Base-by-base conservation (phyloP, 2,113 vertebrate species). In the Pitta sordida region DNA sequence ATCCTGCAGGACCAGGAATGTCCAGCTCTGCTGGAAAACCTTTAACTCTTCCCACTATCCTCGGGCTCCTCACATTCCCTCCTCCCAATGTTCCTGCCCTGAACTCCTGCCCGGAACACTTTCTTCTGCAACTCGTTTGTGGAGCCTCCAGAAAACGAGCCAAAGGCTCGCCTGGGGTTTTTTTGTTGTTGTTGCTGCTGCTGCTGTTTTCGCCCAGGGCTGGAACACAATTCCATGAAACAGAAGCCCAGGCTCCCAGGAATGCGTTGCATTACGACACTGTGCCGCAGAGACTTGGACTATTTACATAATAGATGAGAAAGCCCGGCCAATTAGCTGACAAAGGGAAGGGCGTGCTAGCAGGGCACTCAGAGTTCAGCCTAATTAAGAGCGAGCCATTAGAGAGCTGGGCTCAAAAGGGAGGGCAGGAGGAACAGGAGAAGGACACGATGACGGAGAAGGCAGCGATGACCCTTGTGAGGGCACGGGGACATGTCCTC, bases 271-370 rank as follows among this genome's bases (percentile, higher is more conserved):
- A 9, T 95, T 95, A 36, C 74, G 74, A 91, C 93, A 94, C 75
- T 36, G 64, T n/a, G 82, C 95, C 63, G 63, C 93, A 39, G 93
- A 63, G 96, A 44, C 85, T 90, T 53, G 49, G 88, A 68, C 82
- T 34, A 89, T 96, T 96, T 96, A 88, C 88, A 95, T 95, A 95
- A 91, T 58, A 76, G 91, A 93, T 96, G 60, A 95, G 96, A 95
- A 79, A 94, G 95, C 79, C 76, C 64, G 49, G 91, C 77, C 88
- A 94, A 92, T 95, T 92, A 92, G 91, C 93, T 94, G 86, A 78
- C 90, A 90, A 94, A 91, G 83, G 60, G 44, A 69, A 91, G 93
- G 87, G 93, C 44, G 76, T 91, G 89, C 91, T 74, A 79, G 73
- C 91, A 13, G 95, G 94, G 92, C 95, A 91, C 77, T 8, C 89